A percentile compares a stretch with the other conserved stretches of the same genome.
Evolutionary conservation across 2,888 invertebrate genomes (phyloP).

Genomic region (Eupithecia pulchellata): DNA sequence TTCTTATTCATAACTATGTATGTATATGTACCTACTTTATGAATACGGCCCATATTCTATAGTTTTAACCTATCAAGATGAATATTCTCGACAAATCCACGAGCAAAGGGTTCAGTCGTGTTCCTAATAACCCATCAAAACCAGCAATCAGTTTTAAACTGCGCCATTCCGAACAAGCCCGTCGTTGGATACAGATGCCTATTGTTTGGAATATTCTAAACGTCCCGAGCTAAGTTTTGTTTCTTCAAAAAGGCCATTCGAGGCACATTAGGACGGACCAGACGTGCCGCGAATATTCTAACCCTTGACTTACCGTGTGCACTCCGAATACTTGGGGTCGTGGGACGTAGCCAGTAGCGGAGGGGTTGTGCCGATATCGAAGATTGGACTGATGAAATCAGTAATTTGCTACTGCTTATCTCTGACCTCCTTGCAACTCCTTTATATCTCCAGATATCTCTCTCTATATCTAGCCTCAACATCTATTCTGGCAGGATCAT

Average conservation of each 20-base stretch:
- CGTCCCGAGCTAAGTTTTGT: conserved; percentile 59
- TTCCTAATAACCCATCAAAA: conserved; percentile 30
- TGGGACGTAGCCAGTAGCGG: conserved; percentile 16
- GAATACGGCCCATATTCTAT: background rate
- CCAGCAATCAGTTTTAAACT: conserved; percentile 32
- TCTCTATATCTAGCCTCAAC: background rate
- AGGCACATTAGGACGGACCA: conserved; percentile 62
- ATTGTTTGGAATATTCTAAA: conserved; percentile 44
- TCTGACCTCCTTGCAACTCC: background rate
- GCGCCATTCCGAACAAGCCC: conserved; percentile 30
- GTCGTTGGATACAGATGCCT: conserved; percentile 31
- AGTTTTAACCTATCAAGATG: background rate
- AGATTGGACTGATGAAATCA: background rate
- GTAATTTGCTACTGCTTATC: background rate
- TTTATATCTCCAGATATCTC: background rate
- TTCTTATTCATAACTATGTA: background rate
- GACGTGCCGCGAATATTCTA: conserved; percentile 61
- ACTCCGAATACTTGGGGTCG: conserved; percentile 27
- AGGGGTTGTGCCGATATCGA: background rate
- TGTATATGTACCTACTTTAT: background rate
- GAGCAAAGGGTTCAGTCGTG: conserved; percentile 5
- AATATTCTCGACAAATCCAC: background rate
- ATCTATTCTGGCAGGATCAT: background rate
- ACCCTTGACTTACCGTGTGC: conserved; percentile 42
- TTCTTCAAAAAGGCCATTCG: conserved; percentile 64